phyloP scores from a whole-genome alignment of 2,888 invertebrate genomes.

The Cryptocheilus praepositus region DNA sequence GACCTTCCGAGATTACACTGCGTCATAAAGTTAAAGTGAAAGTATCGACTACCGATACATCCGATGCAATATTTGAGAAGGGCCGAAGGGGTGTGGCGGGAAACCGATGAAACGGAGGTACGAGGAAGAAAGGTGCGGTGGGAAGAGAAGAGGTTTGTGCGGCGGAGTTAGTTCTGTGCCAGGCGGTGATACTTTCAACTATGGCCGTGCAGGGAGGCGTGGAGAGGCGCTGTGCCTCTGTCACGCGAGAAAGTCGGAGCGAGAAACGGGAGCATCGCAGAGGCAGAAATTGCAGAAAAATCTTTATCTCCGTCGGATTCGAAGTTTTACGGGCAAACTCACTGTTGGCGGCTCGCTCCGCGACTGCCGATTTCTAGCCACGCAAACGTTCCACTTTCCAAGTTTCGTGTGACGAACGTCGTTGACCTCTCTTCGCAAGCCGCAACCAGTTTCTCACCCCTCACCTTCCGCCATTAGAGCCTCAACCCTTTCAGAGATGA shows the following conservation, averaged over 20 bases:
- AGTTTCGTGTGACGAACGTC: neutral
- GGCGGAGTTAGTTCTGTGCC: conserved; percentile 76
- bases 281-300: conserved; percentile 42
- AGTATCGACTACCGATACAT: too few species aligned
- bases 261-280: conserved; percentile 46
- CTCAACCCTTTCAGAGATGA: too few species aligned
- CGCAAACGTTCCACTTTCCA: conserved; percentile 18
- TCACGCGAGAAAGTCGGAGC: conserved; percentile 61
- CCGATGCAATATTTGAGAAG: conserved; percentile 13
- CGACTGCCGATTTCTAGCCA: neutral
- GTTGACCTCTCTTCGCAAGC: neutral
- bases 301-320: conserved; percentile 38
- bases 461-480: too few species aligned
- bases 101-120: conserved; percentile 38
- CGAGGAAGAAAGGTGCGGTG: conserved; percentile 5
- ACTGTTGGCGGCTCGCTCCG: neutral
- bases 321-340: conserved; percentile 17
- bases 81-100: conserved; percentile 10
- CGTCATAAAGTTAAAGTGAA: too few species aligned
- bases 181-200: conserved; percentile 75
- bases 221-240: conserved; percentile 63
- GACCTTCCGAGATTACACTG: too few species aligned
- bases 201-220: neutral
- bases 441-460: too few species aligned
- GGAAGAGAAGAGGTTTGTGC: conserved; percentile 63